phyloP scores from a whole-genome alignment of 2,113 vertebrate species.

The Passer montanus region DNA sequence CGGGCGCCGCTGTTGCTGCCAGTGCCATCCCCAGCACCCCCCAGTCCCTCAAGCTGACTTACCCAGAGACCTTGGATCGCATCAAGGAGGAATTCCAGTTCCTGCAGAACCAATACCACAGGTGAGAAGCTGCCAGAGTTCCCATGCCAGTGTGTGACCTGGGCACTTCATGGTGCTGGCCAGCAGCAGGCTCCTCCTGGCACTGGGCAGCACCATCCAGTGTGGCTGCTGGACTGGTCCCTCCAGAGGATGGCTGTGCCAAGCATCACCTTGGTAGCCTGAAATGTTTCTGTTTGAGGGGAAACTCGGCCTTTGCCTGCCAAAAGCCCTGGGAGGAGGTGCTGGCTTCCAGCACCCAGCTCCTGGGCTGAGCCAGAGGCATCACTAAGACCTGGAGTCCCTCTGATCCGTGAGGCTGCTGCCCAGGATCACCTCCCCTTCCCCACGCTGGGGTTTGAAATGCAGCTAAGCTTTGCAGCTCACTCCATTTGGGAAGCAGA shows the following conservation, averaged over 20 bases:
- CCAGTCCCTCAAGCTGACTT: constrained; percentile 90
- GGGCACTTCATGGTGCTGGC: background rate
- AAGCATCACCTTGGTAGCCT: background rate
- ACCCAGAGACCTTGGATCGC: constrained; percentile 90
- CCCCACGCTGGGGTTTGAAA: background rate
- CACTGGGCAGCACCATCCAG: rapidly evolving
- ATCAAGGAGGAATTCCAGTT: constrained; percentile 96
- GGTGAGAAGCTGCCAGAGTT: constrained; percentile 57
- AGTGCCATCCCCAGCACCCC: constrained; percentile 79
- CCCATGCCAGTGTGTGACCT: rapidly evolving
- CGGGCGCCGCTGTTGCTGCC: constrained; percentile 75
- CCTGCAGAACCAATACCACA: constrained; percentile 92
- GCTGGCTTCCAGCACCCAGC: background rate
- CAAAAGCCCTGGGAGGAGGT: background rate
- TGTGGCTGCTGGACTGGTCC: background rate
- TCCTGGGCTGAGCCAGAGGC: background rate
- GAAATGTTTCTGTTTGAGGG: background rate
- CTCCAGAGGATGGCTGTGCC: background rate
- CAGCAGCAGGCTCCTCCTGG: background rate
- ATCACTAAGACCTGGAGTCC: background rate
- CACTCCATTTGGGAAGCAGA: constrained; percentile 53
- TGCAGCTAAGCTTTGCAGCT: background rate
- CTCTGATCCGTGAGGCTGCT: background rate
- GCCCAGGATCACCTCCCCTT: background rate
- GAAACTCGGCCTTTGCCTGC: background rate